Evolutionary conservation across 2,888 invertebrate species (phyloP), one percentile per base, ranked within the genome.

Genomic region (Eremobia ochroleuca): DNA sequence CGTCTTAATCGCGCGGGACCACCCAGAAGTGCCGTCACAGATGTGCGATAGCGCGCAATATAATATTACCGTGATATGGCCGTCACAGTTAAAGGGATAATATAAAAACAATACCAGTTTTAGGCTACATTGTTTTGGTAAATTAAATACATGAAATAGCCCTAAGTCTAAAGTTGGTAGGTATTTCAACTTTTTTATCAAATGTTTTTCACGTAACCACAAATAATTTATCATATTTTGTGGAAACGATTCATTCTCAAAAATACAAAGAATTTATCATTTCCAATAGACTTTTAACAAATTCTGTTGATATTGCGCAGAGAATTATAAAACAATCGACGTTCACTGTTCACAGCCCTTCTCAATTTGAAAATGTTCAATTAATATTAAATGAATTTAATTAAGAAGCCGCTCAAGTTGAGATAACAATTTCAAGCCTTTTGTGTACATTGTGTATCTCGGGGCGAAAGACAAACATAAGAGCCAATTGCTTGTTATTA

Each of bases 381-480:
- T 79, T 84, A 79, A 81, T 83, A 83, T 72, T 68, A 64, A 79
- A 73, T 62, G 6, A 82, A 76, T 52, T 78, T 76, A 49, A 59
- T 68, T 69, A 52, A 15, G 46, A 21, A 68, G 34, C 40, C 31
- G 34, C 58, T 49, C 58, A 67, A 70, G 52, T 85, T 74, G 18
- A 37, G 67, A 66, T 74, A 81, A 74, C 66, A 84, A 43, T 74
- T 70, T 70, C 68, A 9, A 43, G 43, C n/a, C 31, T 67, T 84
- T 70, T 73, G 68, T 55, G 59, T 66, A 58, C 52, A 52, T 59
- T 25, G 37, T 37, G 55, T 70, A 52, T 61, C 69, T 73, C 2
- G 70, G n/a, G 43, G 59, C 31, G 9, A 70, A 70, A 74, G 43
- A 62, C 52, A 69, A 81, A 82, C 70, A 72, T 59, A 52, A 68